Conservation (phyloP, 1,140 invertebrate genomes). For the Drosophila sulfurigaster region DNA sequence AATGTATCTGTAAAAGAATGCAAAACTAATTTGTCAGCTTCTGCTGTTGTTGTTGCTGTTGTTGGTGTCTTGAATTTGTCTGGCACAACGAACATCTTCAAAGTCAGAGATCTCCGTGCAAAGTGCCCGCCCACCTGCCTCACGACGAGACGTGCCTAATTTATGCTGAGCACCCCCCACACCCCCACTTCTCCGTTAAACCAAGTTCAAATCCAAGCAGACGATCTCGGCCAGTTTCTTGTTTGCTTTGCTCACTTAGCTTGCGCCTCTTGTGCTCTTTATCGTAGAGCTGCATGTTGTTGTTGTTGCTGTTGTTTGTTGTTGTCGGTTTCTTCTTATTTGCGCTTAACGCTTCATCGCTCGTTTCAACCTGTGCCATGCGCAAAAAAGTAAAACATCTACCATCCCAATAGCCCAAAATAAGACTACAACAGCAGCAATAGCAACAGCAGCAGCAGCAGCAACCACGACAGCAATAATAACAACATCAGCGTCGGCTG, state of each 20-base stretch:
- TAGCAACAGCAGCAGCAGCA: conserved; percentile 49
- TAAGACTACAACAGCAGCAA: conserved; percentile 49
- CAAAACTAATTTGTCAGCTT: conserved; percentile 18
- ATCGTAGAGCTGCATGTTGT: neutral
- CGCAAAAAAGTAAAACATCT: conserved; percentile 39
- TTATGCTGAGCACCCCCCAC: conserved; percentile 30
- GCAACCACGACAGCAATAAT: conserved; percentile 51
- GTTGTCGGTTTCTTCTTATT: conserved; percentile 45
- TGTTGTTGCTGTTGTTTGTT: conserved; percentile 3
- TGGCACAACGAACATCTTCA: conserved; percentile 35
- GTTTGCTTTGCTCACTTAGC: conserved; percentile 33
- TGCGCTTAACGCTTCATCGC: conserved; percentile 47
- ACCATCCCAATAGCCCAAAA: conserved; percentile 43
- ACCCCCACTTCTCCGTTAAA: neutral
- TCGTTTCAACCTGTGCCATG: conserved; percentile 74
- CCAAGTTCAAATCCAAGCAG: conserved; percentile 41
- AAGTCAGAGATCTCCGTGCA: conserved; percentile 13
- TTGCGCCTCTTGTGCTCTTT: conserved; percentile 32
- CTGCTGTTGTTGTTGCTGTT: conserved; percentile 10
- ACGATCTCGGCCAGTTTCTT: conserved; percentile 52
- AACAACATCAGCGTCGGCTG: conserved; percentile 38
- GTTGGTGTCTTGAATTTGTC: conserved; percentile 16
- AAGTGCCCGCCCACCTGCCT: conserved; percentile 46
- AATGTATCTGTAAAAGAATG: conserved; percentile 39
- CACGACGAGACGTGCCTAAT: conserved; percentile 44